These are phyloP conservation scores for Siniperca undulata DNA, from an alignment of 2,797 vertebrate genomes.

Conservation along the genomic window DNA sequence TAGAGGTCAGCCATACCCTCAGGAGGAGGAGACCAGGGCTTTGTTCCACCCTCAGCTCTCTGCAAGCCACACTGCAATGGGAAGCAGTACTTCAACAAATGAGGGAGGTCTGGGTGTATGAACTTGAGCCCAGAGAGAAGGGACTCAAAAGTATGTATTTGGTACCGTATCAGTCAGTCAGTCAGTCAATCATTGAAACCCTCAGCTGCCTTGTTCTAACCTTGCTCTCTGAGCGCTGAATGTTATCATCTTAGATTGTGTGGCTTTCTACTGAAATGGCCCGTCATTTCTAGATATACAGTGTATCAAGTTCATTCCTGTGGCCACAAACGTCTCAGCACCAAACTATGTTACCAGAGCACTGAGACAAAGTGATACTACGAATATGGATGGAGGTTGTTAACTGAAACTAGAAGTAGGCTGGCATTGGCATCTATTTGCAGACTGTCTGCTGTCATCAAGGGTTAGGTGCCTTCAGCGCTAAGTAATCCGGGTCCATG, in stretches of 20 bases:
- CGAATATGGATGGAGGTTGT: slow-evolving; percentile 50
- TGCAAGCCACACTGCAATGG: slow-evolving; percentile 76
- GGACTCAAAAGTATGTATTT: slow-evolving; percentile 55
- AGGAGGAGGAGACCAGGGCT: slow-evolving; percentile 83
- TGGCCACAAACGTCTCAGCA: slow-evolving; percentile 69
- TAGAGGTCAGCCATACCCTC: slow-evolving; percentile 78
- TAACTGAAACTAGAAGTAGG: slow-evolving; percentile 48
- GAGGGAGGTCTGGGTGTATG: slow-evolving; percentile 73
- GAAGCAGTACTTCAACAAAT: slow-evolving; percentile 77
- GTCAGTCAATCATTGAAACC: slow-evolving; percentile 73
- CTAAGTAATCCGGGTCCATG: slow-evolving; percentile 72
- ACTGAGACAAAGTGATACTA: slow-evolving; percentile 38
- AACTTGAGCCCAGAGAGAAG: slow-evolving; percentile 48
- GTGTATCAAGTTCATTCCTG: slow-evolving; percentile 79
- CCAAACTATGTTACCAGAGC: slow-evolving; percentile 19
- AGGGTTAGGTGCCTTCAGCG: slow-evolving; percentile 72
- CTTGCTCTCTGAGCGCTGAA: slow-evolving; percentile 77
- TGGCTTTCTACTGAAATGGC: slow-evolving; percentile 82
- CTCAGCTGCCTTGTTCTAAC: slow-evolving; percentile 82
- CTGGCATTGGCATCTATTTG: slow-evolving; percentile 39
- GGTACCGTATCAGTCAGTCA: slow-evolving; percentile 59
- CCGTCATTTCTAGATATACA: slow-evolving; percentile 53
- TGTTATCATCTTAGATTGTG: slow-evolving; percentile 81
- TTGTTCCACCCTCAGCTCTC: slow-evolving; percentile 83
- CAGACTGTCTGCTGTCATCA: slow-evolving; percentile 38